Percentiles rank a stretch among this genome's conserved stretches.
phyloP scores from a whole-genome alignment of 1,140 invertebrate species.

The Scaptodrosophila lebanonensis region DNA sequence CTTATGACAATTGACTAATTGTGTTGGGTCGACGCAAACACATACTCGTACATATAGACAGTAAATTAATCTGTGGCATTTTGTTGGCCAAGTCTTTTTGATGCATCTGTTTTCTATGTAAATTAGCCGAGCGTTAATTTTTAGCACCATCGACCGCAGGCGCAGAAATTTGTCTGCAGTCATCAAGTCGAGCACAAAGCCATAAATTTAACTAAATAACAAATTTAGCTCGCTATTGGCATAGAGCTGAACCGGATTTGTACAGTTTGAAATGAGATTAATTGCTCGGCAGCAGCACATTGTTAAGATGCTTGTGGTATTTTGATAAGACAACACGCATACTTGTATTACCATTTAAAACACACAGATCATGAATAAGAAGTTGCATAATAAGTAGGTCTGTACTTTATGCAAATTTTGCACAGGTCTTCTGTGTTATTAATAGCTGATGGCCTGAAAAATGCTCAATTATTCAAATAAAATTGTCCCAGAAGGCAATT shows the following conservation, averaged over 20 bases:
- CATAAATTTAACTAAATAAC: conserved; percentile 27
- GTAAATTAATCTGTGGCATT: conserved; percentile 12
- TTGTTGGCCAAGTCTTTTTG: conserved; percentile 37
- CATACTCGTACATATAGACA: too few relatives aligned
- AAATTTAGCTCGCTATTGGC: conserved; percentile 16
- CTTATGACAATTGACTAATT: too few relatives aligned
- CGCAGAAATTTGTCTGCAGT: conserved; percentile 47
- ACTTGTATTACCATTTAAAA: too few relatives aligned
- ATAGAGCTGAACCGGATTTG: conserved; percentile 50
- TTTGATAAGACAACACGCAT: conserved; percentile 43
- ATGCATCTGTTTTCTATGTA: conserved; percentile 65
- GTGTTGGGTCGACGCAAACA: too few relatives aligned
- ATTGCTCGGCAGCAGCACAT: conserved; percentile 50
- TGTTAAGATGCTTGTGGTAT: conserved; percentile 50
- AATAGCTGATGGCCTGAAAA: too few relatives aligned
- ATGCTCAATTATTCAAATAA: too few relatives aligned
- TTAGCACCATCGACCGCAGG: conserved; percentile 40
- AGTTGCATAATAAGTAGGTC: too few relatives aligned
- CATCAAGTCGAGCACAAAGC: conserved; percentile 10
- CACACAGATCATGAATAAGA: too few relatives aligned
- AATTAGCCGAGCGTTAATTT: conserved; percentile 53
- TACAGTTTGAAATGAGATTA: conserved; percentile 41
- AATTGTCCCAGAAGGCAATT: too few relatives aligned
- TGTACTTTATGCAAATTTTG: too few relatives aligned
- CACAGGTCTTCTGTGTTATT: too few relatives aligned